Evolutionary conservation across 2,113 vertebrate species (phyloP).

Genomic region (Daphoenositta chrysoptera): DNA sequence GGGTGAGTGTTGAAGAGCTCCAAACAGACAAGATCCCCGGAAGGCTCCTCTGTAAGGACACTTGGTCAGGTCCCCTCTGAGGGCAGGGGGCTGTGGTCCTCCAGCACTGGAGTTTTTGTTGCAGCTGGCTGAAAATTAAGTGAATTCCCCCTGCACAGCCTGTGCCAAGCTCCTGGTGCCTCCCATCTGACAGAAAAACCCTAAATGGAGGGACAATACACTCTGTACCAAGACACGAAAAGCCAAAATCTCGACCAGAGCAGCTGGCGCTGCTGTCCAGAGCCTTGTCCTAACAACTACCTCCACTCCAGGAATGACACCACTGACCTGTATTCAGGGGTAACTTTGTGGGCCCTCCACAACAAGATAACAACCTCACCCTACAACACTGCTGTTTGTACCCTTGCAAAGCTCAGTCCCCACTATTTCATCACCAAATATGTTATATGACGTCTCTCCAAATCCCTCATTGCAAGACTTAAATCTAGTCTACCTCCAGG

Average conservation of each 20-base stretch:
- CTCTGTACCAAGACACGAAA: not conserved
- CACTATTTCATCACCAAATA: not conserved
- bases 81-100: not conserved
- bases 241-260: accelerated
- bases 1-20: not conserved
- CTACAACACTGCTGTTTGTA: accelerated
- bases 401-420: not conserved
- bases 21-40: not conserved
- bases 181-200: not conserved
- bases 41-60: not conserved
- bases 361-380: not conserved
- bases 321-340: not conserved
- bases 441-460: not conserved
- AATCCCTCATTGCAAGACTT: not conserved
- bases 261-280: not conserved
- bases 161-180: not conserved
- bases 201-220: not conserved
- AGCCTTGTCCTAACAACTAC: not conserved
- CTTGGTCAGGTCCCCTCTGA: not conserved
- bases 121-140: not conserved
- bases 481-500: not conserved
- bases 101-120: not conserved
- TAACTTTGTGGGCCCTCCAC: not conserved
- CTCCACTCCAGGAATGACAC: not conserved
- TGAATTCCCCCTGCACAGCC: not conserved